Evolutionary conservation across 2,888 invertebrate genomes (phyloP).

Genomic region (Coenonympha arcania): DNA sequence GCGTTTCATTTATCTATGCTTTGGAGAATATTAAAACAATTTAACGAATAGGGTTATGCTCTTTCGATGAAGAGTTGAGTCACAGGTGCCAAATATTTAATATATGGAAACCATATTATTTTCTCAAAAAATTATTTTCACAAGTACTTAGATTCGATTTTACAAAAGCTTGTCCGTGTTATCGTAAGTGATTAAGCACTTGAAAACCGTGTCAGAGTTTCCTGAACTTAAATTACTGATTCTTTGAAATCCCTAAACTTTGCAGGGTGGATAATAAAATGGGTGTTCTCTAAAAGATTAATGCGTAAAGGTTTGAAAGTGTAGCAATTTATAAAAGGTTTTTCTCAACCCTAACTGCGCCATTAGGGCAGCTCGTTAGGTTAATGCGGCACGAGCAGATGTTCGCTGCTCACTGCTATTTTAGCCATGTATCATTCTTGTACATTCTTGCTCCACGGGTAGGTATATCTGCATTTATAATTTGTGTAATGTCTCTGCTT

Average conservation of each 20-base stretch:
- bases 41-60: no score
- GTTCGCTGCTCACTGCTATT: constrained; percentile 51
- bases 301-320: constrained; percentile 57
- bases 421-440: constrained; percentile 61
- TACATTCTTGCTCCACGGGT: constrained; percentile 27
- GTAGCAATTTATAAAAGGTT: constrained; percentile 66
- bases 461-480: not conserved
- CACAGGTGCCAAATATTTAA: no score
- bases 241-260: constrained; percentile 28
- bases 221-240: no score
- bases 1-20: no score
- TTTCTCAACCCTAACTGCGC: constrained; percentile 61
- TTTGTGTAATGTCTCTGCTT: not conserved
- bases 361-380: constrained; percentile 71
- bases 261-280: not conserved
- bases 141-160: no score
- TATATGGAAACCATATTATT: no score
- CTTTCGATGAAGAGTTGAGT: no score
- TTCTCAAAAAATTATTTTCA: no score
- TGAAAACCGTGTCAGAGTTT: no score
- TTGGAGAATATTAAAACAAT: no score
- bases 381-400: constrained; percentile 68
- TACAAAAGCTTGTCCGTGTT: no score
- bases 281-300: constrained; percentile 43
- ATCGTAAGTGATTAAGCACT: no score